These are phyloP conservation scores for Zelostemma sp. DNA, from an alignment of 1,140 invertebrate genomes.

Conservation along the genomic window DNA sequence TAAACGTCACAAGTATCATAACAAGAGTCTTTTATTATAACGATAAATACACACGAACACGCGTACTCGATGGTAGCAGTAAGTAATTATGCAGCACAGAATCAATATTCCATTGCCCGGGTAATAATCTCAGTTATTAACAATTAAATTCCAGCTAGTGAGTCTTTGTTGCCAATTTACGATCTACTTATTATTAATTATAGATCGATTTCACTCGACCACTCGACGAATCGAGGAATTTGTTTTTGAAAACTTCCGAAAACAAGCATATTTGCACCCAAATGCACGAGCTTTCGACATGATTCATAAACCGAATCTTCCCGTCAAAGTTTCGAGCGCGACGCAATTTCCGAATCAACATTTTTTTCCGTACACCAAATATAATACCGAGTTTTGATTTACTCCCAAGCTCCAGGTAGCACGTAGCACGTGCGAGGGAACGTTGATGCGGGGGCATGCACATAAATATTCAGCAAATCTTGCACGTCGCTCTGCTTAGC, in stretches of 20 bases:
- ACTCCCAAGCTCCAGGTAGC: not conserved
- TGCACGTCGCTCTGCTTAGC: conserved; percentile 27
- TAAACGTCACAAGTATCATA: not conserved
- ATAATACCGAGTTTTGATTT: not conserved
- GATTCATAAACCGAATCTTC: too few species aligned
- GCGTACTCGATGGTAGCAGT: not conserved
- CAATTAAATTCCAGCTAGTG: not conserved
- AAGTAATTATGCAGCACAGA: not conserved
- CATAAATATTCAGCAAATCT: conserved; percentile 47
- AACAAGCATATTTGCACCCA: too few species aligned
- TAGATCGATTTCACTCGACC: too few species aligned
- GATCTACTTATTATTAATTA: not conserved
- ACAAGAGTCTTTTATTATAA: not conserved
- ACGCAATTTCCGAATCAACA: too few species aligned
- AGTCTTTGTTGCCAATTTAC: conserved; percentile 1
- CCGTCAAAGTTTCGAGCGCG: too few species aligned
- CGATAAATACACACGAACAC: not conserved
- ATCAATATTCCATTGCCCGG: conserved; percentile 5
- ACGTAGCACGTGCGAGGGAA: not conserved
- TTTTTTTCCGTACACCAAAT: too few species aligned
- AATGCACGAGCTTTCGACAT: too few species aligned
- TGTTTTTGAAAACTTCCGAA: too few species aligned
- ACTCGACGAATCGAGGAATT: too few species aligned
- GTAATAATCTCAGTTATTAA: not conserved
- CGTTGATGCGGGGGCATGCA: conserved; percentile 25